These are phyloP conservation scores for Ormyrus thymus DNA, from an alignment of 2,888 invertebrate genomes.

Conservation along the genomic window DNA sequence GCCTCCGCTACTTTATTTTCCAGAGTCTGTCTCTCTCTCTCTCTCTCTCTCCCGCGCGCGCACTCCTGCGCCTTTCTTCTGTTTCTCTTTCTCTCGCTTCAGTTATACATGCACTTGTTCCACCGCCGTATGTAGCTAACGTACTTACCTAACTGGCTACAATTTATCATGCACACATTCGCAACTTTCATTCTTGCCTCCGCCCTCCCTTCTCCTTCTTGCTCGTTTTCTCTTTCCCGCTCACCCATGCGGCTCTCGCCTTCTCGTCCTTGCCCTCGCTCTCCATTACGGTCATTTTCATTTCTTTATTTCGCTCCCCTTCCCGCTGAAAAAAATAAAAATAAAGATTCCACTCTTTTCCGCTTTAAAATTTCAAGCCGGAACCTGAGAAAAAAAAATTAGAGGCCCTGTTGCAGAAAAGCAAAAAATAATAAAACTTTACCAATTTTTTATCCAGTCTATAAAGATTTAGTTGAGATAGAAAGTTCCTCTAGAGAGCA, in stretches of 20 bases:
- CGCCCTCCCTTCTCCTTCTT: conserved; percentile 6
- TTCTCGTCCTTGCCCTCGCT: conserved; percentile 42
- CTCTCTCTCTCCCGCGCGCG: background rate
- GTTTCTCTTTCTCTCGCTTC: background rate
- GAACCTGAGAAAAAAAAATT: conserved; percentile 35
- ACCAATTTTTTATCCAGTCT: no score
- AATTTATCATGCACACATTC: conserved; percentile 71
- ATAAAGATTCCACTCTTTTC: conserved; percentile 29
- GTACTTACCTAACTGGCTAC: conserved; percentile 69
- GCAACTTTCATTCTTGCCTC: conserved; percentile 56
- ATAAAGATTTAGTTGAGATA: no score
- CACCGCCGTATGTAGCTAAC: conserved; percentile 69
- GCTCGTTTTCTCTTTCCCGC: background rate
- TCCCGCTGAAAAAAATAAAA: conserved; percentile 22
- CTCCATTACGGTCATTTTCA: conserved; percentile 48
- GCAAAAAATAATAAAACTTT: no score
- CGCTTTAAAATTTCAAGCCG: conserved; percentile 17
- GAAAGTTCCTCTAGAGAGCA: no score
- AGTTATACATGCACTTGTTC: conserved; percentile 47
- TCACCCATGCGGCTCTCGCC: conserved; percentile 29
- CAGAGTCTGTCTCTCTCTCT: conserved; percentile 48
- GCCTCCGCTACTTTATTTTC: no score
- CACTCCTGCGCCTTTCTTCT: background rate
- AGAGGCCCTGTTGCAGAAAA: no score
- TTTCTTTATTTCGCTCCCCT: conserved; percentile 42